Evolutionary conservation across 2,888 invertebrate genomes (phyloP), one percentile per base, ranked within the genome.

Genomic region (Nephrotoma flavescens): DNA sequence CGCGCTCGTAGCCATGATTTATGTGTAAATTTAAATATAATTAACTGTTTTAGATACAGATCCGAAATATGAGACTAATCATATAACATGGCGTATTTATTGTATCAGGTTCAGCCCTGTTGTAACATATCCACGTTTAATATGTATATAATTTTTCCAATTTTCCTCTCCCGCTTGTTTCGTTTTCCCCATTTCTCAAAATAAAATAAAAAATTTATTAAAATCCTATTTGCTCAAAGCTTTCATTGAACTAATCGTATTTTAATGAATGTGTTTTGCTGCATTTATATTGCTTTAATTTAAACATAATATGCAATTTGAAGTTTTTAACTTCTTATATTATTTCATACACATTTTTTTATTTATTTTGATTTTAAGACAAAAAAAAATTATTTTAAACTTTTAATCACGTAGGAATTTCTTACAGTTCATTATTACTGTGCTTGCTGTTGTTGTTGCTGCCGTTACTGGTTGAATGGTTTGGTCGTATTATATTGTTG

Each of bases 141-240:
- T 52, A 52, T 52, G 15, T 52, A 52, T 52, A 52, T 52, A 52
- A 9, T 9, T 71, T 71, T 71, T 71, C 71, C 71, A 31, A 71
- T 71, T 71, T 71, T 71, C 71, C 31, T 31, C 71, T 71, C 71
- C 9, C 31, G 31, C 9, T 71, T 71, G 9, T 31, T 71, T 71
- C 11, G 31, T 31, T 71, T 71, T 71, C 71, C 31, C 71, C 71
- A 71, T 71, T 71, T 31, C 31, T 31, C 31, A 31, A 31, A 31
- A 31, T 31, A 31, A 19, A 19, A 19, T 31, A 85, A 45, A 44
- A 85, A 19, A 85, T 85, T 85, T 44, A 85, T 85, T 85, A 85
- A 85, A 85, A 85, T 85, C 42, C 85, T 42, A 85, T 85, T 85
- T 44, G 85, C 85, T 85, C 85, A 85, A 44, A 44, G 85, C 42